Evolutionary conservation across 1,140 invertebrate species (phyloP).

Genomic region (Atta cephalotes): DNA sequence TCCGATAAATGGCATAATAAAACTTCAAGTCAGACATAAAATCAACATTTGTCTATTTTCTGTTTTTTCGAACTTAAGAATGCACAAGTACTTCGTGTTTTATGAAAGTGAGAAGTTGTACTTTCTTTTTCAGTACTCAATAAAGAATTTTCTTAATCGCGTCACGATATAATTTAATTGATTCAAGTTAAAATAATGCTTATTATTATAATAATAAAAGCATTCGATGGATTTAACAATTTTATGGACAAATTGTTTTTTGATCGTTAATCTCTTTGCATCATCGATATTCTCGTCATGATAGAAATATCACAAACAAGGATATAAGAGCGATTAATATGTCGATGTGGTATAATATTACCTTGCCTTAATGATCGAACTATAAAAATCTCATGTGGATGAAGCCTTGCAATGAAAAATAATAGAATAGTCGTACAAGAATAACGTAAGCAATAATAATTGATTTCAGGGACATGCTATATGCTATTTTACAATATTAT

Average conservation of each 20-base stretch:
- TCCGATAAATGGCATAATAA: background rate
- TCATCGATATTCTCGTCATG: conserved; percentile 8
- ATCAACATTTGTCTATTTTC: background rate
- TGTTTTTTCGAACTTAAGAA: conserved; percentile 18
- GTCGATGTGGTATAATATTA: background rate
- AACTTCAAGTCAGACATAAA: conserved; percentile 25
- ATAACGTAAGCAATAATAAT: background rate
- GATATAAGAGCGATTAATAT: conserved; percentile 23
- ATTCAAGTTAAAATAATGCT: background rate
- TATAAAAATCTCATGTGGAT: background rate
- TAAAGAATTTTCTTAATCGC: conserved; percentile 27
- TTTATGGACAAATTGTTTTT: conserved; percentile 5
- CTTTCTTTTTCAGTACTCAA: conserved; percentile 25
- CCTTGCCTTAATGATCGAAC: background rate
- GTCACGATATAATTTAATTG: background rate
- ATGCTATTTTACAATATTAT: background rate
- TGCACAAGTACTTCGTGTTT: conserved; percentile 19
- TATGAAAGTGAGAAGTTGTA: conserved; percentile 29
- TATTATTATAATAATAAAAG: conserved; percentile 20
- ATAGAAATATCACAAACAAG: conserved; percentile 9
- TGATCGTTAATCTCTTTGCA: background rate
- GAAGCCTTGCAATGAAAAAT: background rate
- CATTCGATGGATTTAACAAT: conserved; percentile 2
- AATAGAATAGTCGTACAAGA: conserved; percentile 17
- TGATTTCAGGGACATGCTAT: background rate